phyloP scores from a whole-genome alignment of 2,797 vertebrate species.

The Bovichtus diacanthus region DNA sequence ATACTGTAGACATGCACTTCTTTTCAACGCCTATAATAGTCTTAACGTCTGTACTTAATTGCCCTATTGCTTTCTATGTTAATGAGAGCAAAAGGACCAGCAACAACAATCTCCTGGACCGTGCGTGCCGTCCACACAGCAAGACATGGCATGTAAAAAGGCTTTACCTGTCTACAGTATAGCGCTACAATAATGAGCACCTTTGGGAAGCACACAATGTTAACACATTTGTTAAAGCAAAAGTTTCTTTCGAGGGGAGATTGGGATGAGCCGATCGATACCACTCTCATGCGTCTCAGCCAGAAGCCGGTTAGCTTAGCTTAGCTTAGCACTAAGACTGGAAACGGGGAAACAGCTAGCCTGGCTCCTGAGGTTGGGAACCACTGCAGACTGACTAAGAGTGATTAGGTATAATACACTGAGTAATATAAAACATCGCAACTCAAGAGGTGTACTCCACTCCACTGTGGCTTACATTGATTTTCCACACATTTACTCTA shows the following conservation, averaged over 20 bases:
- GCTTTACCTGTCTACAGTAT: neutral
- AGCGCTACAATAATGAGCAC: neutral
- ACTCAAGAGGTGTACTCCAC: conserved; percentile 8
- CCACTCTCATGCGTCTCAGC: neutral
- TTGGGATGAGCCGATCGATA: neutral
- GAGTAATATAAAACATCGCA: neutral
- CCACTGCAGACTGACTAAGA: neutral
- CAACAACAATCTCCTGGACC: neutral
- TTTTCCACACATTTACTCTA: conserved; percentile 38
- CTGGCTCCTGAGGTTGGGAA: neutral
- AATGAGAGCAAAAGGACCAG: neutral
- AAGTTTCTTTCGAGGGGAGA: too few species aligned
- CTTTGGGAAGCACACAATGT: neutral
- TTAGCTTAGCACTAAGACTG: neutral
- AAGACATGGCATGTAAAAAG: too few species aligned
- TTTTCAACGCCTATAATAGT: neutral
- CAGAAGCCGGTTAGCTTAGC: neutral
- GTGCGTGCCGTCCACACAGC: too few species aligned
- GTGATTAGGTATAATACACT: neutral
- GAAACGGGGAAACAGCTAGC: neutral
- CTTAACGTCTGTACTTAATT: too few species aligned
- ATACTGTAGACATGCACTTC: neutral
- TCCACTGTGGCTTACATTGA: conserved; percentile 42
- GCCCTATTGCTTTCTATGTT: neutral
- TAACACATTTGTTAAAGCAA: neutral